phyloP scores from a whole-genome alignment of 2,888 invertebrate genomes.

The Thereva unica region DNA sequence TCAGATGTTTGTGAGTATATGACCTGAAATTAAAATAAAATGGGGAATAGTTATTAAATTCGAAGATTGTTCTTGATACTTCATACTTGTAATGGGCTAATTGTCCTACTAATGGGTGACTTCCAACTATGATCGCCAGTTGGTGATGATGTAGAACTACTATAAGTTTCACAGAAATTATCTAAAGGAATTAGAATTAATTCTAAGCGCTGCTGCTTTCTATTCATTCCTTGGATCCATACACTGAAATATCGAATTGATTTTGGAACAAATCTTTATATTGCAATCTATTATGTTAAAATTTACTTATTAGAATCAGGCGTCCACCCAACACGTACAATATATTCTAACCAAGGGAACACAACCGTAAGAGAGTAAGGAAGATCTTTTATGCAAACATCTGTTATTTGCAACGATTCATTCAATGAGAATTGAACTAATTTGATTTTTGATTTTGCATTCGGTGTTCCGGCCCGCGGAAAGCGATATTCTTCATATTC shows the following conservation, averaged over 20 bases:
- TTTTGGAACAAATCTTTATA: background rate
- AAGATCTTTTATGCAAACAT: conserved; percentile 76
- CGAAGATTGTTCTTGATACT: background rate
- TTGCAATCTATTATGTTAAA: conserved; percentile 2
- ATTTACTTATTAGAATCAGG: conserved; percentile 81
- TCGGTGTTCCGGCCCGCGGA: conserved; percentile 85
- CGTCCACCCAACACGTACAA: conserved; percentile 94
- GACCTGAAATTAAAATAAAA: conserved; percentile 47
- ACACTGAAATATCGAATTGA: conserved; percentile 64
- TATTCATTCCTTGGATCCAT: conserved; percentile 89
- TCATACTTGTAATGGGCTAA: conserved; percentile 53
- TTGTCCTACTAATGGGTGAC: conserved; percentile 53
- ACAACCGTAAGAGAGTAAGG: conserved; percentile 75
- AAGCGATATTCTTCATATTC: conserved; percentile 85
- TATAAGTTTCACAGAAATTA: conserved; percentile 66
- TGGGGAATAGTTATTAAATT: background rate
- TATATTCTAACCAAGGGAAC: conserved; percentile 94
- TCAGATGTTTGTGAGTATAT: conserved; percentile 62
- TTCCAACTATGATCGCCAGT: conserved; percentile 57
- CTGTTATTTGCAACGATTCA: conserved; percentile 68
- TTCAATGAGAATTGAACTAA: conserved; percentile 77
- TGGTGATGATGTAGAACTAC: conserved; percentile 59
- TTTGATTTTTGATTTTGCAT: conserved; percentile 87
- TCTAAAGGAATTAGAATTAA: conserved; percentile 79
- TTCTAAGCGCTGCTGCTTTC: conserved; percentile 84